Evolutionary conservation across 2,888 invertebrate species (phyloP), one percentile per base, ranked within the genome.

Genomic region (Phengaris alcon): DNA sequence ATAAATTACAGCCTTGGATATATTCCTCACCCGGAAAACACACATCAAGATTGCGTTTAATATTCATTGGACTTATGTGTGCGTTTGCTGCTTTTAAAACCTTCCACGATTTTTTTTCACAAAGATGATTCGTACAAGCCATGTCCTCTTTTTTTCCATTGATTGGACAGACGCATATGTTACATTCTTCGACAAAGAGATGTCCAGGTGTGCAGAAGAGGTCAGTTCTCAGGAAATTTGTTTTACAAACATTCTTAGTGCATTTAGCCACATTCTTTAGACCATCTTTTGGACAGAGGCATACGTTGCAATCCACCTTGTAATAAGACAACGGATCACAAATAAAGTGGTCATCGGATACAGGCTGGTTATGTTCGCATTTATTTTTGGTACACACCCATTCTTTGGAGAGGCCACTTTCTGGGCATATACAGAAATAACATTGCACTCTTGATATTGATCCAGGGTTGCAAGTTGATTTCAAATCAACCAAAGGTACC

Each of bases 1-100:
- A 94, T 2, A 88, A 80, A 72, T 91, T 91, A 77, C 93, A 93
- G 0, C 86, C 93, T 1, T 83, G 79, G 13, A 84, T 83, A 78
- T 89, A 94, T 77, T 90, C 88, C 77, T 93, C 91, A 0, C 92
- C 92, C 8, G 92, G 92, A 75, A 90, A 92, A 77, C 93, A 93
- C 0, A 87, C 79, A 12, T 91, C 88, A 22, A 91, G 80, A 77
- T 82, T 86, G 74, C 87, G 83, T 0, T 82, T 81, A 0, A 81
- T 74, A n/a, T 83, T 80, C 22, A 84, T 85, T 8, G 82, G 82
- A 54, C 48, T 70, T 13, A 87, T 68, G 35, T 90, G 76, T 75
- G 78, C 87, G 15, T 88, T 83, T 0, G 90, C 86, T 0, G 88
- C 68, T 78, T 85, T 85, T 64, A 87, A 88, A 57, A 88, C 87